phyloP scores from a whole-genome alignment of 2,888 invertebrate species.

The Tiliacea citrago region DNA sequence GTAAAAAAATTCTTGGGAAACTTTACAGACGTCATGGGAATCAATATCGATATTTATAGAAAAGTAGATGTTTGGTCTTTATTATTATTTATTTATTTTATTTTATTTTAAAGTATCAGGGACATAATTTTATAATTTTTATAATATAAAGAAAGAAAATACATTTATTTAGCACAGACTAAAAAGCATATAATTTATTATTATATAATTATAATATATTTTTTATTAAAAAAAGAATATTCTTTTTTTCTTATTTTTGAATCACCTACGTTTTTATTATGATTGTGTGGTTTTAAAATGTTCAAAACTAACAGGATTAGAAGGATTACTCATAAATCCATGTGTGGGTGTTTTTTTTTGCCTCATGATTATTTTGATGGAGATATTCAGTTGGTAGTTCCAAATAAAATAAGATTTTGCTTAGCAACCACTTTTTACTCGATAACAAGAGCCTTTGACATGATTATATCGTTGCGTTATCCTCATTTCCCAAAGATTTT shows the following conservation, averaged over 20 bases:
- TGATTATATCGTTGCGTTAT: conserved; percentile 8
- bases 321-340: neutral
- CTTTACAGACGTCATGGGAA: neutral
- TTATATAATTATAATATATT: too few relatives aligned
- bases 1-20: neutral
- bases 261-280: too few relatives aligned
- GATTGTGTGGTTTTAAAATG: too few relatives aligned
- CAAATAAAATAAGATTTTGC: conserved; percentile 30
- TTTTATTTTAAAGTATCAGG: too few relatives aligned
- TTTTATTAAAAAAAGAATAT: too few relatives aligned
- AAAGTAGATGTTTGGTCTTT: neutral
- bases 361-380: neutral
- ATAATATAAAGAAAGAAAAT: too few relatives aligned
- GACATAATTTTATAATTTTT: too few relatives aligned
- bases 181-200: too few relatives aligned
- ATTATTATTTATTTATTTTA: too few relatives aligned
- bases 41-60: neutral
- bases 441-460: conserved; percentile 4
- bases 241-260: too few relatives aligned
- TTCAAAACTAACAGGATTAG: too few relatives aligned
- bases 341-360: neutral
- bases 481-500: conserved; percentile 3
- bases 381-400: neutral
- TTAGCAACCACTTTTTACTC: conserved; percentile 25
- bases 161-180: too few relatives aligned